Percentiles rank a stretch among this genome's conserved stretches.
These are phyloP conservation scores for human DNA, from an alignment of 2,113 vertebrate genomes.

Conservation along the genomic window GRCh38 chr5:20698001-20698500, in stretches of 20 bases:
- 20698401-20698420: not conserved
- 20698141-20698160: not conserved
- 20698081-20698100: not conserved
- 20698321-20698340: not conserved
- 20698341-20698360: not conserved
- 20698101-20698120: not conserved
- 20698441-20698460: too few relatives aligned
- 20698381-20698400: not conserved
- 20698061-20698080: not conserved
- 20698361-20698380: too few relatives aligned
- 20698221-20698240: not conserved
- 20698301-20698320: not conserved
- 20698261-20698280: not conserved
- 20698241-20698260: not conserved
- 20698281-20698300: not conserved
- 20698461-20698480: too few relatives aligned
- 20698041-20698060: not conserved
- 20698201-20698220: not conserved
- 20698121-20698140: not conserved
- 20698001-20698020: not conserved
- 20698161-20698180: not conserved
- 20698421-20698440: not conserved
- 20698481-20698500: not conserved
- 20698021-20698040: not conserved
- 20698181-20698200: not conserved